A percentile compares a stretch with the other conserved stretches of the same genome.
phyloP scores from a whole-genome alignment of 2,888 invertebrate genomes.

The Lithophane semibrunnea region DNA sequence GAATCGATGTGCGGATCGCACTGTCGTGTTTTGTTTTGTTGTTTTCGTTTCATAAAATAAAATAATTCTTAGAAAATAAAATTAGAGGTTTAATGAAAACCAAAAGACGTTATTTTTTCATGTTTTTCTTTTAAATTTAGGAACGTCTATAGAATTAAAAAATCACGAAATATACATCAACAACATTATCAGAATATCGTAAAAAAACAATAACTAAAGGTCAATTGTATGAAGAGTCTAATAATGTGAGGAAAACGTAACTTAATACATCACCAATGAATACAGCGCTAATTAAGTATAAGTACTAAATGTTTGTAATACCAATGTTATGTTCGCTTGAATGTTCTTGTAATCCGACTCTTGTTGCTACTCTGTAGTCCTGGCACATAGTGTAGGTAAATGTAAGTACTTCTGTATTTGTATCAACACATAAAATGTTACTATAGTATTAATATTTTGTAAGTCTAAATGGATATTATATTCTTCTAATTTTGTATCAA shows the following conservation, averaged over 20 bases:
- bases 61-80: constrained; percentile 68
- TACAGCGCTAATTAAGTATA: constrained; percentile 69
- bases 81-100: constrained; percentile 58
- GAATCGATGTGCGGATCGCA: constrained; percentile 74
- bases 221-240: constrained; percentile 81
- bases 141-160: constrained; percentile 60
- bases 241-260: constrained; percentile 69
- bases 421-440: constrained; percentile 84
- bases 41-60: constrained; percentile 69
- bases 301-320: constrained; percentile 62
- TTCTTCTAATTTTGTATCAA: constrained; percentile 90
- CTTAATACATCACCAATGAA: constrained; percentile 66
- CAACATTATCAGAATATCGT: constrained; percentile 60
- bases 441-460: constrained; percentile 87
- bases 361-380: constrained; percentile 68
- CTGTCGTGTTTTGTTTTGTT: constrained; percentile 66
- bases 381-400: constrained; percentile 77
- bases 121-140: constrained; percentile 59
- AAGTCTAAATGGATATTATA: constrained; percentile 90
- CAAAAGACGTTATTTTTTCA: constrained; percentile 59
- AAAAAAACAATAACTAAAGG: constrained; percentile 78
- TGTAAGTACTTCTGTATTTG: constrained; percentile 83
- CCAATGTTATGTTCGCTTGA: constrained; percentile 66
- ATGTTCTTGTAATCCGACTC: constrained; percentile 65
- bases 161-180: constrained; percentile 59